These are phyloP conservation scores for Branchellion lobata DNA, from an alignment of 2,888 invertebrate genomes.

Conservation along the genomic window DNA sequence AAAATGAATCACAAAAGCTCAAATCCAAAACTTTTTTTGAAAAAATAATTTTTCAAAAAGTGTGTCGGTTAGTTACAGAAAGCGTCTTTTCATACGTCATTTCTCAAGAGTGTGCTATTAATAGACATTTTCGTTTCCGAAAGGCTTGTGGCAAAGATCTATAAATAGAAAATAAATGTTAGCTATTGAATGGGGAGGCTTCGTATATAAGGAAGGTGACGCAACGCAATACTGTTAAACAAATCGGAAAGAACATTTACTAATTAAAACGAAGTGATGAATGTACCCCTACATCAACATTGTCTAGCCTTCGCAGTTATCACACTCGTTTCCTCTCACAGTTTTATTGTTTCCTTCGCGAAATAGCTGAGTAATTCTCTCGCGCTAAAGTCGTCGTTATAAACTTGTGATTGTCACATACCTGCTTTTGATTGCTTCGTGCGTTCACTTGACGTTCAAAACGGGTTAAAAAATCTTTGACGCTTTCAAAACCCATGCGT, in stretches of 20 bases:
- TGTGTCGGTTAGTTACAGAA: not conserved
- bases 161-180: not conserved
- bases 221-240: not conserved
- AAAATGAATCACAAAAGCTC: no score
- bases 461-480: not conserved
- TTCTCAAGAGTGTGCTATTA: not conserved
- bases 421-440: no score
- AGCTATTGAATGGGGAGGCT: not conserved
- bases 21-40: no score
- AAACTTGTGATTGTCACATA: no score
- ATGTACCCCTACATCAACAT: not conserved
- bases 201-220: constrained; percentile 2
- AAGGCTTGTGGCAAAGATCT: not conserved
- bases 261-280: not conserved
- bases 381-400: not conserved
- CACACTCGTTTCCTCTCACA: not conserved
- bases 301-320: not conserved
- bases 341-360: not conserved
- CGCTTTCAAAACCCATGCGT: not conserved
- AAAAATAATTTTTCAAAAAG: no score
- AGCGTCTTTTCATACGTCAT: not conserved
- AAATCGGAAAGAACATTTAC: constrained; percentile 11
- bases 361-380: not conserved
- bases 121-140: not conserved
- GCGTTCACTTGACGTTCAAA: not conserved